Percentiles rank a stretch among this genome's conserved stretches.
Evolutionary conservation across 2,113 vertebrate genomes (phyloP).

Genomic region (Gymnarchus niloticus): DNA sequence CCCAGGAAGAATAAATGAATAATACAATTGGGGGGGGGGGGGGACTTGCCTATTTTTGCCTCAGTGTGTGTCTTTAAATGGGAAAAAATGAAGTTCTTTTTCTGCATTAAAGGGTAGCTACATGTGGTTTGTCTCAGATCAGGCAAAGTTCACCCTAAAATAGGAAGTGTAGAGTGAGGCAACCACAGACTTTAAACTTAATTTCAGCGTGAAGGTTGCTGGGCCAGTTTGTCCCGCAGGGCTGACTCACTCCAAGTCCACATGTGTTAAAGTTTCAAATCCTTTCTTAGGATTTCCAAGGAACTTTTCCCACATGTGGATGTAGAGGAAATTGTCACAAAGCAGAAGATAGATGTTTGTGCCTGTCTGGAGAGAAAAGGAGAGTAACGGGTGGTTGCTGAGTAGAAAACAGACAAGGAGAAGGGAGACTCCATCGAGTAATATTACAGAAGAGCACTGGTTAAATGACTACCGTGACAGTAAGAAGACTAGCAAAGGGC

Average conservation of each 20-base stretch:
- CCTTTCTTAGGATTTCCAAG: not conserved
- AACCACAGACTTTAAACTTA: not conserved
- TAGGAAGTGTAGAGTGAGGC: conserved; percentile 40
- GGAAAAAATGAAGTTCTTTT: conserved; percentile 41
- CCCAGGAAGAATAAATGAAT: not conserved
- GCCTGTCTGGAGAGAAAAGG: not conserved
- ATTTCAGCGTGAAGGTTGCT: not conserved
- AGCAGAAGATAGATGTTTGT: no score
- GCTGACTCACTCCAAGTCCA: no score
- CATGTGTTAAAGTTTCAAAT: not conserved
- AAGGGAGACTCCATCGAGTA: no score
- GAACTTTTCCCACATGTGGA: not conserved
- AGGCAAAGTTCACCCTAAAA: conserved; percentile 45
- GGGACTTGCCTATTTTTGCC: not conserved
- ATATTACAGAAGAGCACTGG: no score
- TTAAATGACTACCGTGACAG: no score
- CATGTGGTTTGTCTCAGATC: no score
- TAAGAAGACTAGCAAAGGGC: no score
- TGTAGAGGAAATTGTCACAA: not conserved
- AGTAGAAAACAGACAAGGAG: no score
- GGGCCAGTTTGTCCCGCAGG: no score
- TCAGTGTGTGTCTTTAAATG: conserved; percentile 42
- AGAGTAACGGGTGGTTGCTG: not conserved
- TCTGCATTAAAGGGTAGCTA: no score
- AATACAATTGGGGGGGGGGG: not conserved